A percentile compares a stretch with the other conserved stretches of the same genome.
Evolutionary conservation across 2,797 vertebrate species (phyloP).

Genomic region (Podargus strigoides): DNA sequence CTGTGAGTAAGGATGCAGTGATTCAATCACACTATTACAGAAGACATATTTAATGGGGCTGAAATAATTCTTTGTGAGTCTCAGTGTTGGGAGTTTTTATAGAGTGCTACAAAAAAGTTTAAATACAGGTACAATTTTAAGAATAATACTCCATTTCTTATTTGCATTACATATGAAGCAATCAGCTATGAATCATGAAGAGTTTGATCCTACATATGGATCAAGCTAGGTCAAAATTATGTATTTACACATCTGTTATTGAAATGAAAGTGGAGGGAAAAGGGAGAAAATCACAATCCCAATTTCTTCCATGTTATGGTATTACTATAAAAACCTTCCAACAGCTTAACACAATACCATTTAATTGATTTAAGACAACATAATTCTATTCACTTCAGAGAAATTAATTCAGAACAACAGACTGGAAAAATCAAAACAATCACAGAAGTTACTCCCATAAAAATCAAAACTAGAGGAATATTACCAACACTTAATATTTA

Average conservation of each 20-base stretch:
- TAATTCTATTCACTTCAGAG: background rate
- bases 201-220: background rate
- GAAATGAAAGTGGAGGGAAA: background rate
- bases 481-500: background rate
- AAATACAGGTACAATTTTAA: background rate
- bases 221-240: background rate
- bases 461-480: background rate
- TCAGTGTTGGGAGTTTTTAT: background rate
- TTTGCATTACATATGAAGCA: background rate
- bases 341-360: background rate
- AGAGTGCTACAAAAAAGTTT: background rate
- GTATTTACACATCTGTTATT: background rate
- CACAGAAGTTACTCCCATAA: background rate
- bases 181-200: background rate
- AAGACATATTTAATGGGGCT: background rate
- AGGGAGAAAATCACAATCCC: background rate
- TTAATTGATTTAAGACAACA: background rate
- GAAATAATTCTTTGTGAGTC: background rate
- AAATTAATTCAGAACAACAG: background rate
- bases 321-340: background rate
- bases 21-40: background rate
- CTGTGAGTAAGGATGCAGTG: background rate
- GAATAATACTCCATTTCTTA: background rate
- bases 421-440: background rate
- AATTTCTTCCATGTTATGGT: background rate